Conservation (phyloP, 2,797 vertebrate species). For the Pseudochirops corinnae region DNA sequence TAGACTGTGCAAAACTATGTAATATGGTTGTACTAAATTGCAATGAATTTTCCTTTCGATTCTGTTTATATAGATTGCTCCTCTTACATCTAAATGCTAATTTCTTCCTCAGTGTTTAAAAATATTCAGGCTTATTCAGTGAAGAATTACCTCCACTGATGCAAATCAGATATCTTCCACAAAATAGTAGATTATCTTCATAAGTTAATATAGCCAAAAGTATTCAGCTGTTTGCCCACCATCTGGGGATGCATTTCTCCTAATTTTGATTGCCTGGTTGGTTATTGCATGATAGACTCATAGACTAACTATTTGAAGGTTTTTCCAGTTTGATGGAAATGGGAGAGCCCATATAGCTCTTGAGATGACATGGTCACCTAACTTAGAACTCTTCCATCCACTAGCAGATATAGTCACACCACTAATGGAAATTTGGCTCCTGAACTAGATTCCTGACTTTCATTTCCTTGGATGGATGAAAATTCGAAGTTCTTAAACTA, state of each 20-base stretch:
- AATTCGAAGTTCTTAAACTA: background rate
- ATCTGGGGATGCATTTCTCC: background rate
- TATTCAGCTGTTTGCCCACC: background rate
- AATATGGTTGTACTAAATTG: background rate
- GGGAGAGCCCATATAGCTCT: background rate
- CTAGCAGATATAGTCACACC: background rate
- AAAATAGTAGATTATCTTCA: background rate
- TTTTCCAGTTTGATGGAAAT: background rate
- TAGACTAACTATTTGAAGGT: background rate
- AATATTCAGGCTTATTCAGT: background rate
- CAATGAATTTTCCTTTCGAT: background rate
- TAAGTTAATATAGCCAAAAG: background rate
- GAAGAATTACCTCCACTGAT: background rate
- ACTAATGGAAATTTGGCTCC: background rate
- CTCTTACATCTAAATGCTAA: background rate
- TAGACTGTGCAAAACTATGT: background rate
- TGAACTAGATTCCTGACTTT: background rate
- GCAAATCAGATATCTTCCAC: background rate
- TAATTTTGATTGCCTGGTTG: background rate
- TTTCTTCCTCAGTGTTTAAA: background rate
- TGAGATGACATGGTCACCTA: background rate
- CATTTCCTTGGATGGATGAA: background rate
- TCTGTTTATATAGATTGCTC: background rate
- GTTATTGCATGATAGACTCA: background rate
- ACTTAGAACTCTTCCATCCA: background rate